Base-by-base conservation (phyloP, 1,140 invertebrate species). In the Drosophila kikkawai region DNA sequence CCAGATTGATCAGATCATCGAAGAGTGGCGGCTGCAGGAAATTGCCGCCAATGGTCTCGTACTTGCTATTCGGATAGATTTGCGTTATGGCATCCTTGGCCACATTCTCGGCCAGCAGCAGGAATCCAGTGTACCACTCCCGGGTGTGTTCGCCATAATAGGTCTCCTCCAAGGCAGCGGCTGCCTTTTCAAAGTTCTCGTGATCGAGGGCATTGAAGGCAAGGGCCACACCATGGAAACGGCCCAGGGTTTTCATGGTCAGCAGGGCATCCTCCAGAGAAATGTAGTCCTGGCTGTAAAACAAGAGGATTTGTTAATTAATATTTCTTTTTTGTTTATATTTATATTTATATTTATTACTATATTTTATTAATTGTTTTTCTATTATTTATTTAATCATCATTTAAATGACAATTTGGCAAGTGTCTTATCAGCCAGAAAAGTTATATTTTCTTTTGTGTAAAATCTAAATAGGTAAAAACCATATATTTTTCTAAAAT, bases 191-290 rank as follows among this genome's bases (percentile, higher is more conserved):
- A 81, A 96, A 96, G 53, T 94, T 92, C 9, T 95, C 91, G 2
- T 94, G 94, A 22, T 95, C 84, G 71, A 96, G 94, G 67, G 96
- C 94, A 91, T 94, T 95, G 75, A 95, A 95, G 0, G 96, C 96
- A 67, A 96, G 94, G 0, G 95, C 95, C 6, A 96, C 79, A 3
- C 95, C 95, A 91, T 97, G 96, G 76, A 95, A 96, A 78, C 94
- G 94, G 0, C 95, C 96, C 19, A 96, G 85, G 2, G 94, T 92
- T 83, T 94, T 93, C 47, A 96, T 90, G 22, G 95, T 94, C 5
- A 94, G 64, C 17, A 91, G 36, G 12, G 90, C 91, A 61, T 92
- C 91, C 26, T 91, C 88, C 29, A 92, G 58, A 0, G 80, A 57
- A 45, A 92, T 92, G 39, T 91, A 92, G 45, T 57, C 77, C 58